phyloP scores from a whole-genome alignment of 1,140 invertebrate genomes.

The Seison nebaliae region DNA sequence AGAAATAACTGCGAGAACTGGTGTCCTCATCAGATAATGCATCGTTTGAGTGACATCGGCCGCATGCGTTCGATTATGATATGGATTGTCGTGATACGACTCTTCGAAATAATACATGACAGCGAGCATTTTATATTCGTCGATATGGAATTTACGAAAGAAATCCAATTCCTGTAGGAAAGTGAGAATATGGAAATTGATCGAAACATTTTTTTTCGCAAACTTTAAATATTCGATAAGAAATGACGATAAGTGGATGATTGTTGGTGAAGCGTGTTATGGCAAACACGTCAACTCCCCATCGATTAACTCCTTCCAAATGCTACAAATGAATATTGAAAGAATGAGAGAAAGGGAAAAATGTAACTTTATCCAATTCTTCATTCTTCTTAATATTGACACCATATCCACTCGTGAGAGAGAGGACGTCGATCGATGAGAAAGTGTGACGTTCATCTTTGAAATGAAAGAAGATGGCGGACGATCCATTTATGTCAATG shows the following conservation, averaged over 20 bases:
- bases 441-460: too few species aligned
- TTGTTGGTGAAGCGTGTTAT: constrained; percentile 5
- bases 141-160: constrained; percentile 69
- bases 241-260: constrained; percentile 4
- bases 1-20: constrained; percentile 49
- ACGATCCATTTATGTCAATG: too few species aligned
- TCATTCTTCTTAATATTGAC: too few species aligned
- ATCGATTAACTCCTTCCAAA: constrained; percentile 1
- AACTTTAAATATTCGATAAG: constrained; percentile 8
- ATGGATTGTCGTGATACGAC: constrained; percentile 47
- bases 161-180: constrained; percentile 51
- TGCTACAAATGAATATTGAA: background rate
- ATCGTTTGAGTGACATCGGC: constrained; percentile 33
- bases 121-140: constrained; percentile 51
- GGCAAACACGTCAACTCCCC: constrained; percentile 5
- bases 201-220: background rate
- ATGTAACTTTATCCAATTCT: too few species aligned
- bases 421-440: too few species aligned
- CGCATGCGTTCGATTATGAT: constrained; percentile 33
- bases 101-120: constrained; percentile 91
- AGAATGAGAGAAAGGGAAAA: too few species aligned
- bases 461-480: too few species aligned
- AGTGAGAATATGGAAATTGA: constrained; percentile 12
- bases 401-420: too few species aligned
- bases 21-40: constrained; percentile 42